Base-by-base conservation (phyloP, 2,888 invertebrate genomes). In the Crepidodera aurea region DNA sequence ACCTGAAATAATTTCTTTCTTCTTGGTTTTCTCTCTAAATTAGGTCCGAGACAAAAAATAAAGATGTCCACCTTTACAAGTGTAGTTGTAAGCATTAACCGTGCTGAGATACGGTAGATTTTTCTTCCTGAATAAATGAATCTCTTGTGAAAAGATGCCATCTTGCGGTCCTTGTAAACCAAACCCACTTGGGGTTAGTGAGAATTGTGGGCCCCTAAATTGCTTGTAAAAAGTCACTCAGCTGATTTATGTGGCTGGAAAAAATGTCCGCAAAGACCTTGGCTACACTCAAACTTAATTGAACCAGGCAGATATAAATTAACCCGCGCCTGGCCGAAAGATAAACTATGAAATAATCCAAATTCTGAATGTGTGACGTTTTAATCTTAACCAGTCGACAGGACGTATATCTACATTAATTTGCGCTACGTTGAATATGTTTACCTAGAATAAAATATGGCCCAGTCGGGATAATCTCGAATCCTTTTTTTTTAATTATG, bases 141-240 rank as follows among this genome's bases (percentile, higher is more conserved):
- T 61, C 61, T 61, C 61, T 13, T 44, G 56, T 42, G 55, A 50
- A 60, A 54, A 54, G 56, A 34, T 51, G 56, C 40, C 50, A 51
- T 61, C 61, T 44, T 51, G 51, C 51, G 44, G 54, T 32, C 51
- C 37, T 60, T 50, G 54, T 59, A 63, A 51, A 59, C 50, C 59
- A 50, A 60, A 59, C 63, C 63, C 63, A 59, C 59, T 50, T 37
- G 63, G 51, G 63, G 59, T 54, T 63, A 50, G 59, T 54, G 54
- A 50, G 55, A 55, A 60, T 32, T 59, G 51, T 48, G 55, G 60
- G 34, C 32, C 55, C 37, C 50, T 51, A 63, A 63, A 63, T 63
- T 63, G 63, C 63, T 60, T 63, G 63, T 63, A 60, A 60, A 63
- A 63, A 63, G 63, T 63, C 59, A 60, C 53, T 63, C 51, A 46